Evolutionary conservation across 2,113 vertebrate species (phyloP).

Genomic region (Caranx melampygus): DNA sequence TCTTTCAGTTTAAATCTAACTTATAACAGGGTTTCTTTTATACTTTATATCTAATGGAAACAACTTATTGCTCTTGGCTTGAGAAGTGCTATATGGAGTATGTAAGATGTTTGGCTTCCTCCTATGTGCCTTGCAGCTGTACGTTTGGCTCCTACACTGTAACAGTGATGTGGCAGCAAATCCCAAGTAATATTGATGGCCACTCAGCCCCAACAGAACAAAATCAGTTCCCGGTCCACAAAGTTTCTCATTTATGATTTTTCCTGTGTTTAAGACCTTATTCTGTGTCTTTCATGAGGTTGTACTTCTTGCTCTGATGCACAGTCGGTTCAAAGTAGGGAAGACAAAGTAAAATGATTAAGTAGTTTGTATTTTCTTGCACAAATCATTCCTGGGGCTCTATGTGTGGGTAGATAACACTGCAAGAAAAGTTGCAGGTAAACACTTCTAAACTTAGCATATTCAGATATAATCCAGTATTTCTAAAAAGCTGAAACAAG

Average conservation of each 20-base stretch:
- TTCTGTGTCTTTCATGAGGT: not conserved
- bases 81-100: not conserved
- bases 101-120: conserved; percentile 9
- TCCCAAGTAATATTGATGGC: conserved; percentile 12
- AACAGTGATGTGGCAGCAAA: conserved; percentile 9
- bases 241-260: not conserved
- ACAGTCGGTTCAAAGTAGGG: not conserved
- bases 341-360: not conserved
- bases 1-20: not conserved
- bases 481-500: too few relatives aligned
- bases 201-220: conserved; percentile 8
- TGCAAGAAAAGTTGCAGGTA: too few relatives aligned
- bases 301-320: not conserved
- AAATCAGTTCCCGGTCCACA: conserved; percentile 7
- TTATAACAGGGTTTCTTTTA: not conserved
- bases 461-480: too few relatives aligned
- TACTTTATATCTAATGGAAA: not conserved
- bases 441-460: too few relatives aligned
- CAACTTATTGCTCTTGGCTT: not conserved
- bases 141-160: not conserved
- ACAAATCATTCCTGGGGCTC: too few relatives aligned
- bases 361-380: too few relatives aligned
- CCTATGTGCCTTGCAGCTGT: conserved; percentile 5
- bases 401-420: too few relatives aligned
- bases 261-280: not conserved